Conservation (phyloP, 1,140 invertebrate genomes). For the Ceratina calcarata region DNA sequence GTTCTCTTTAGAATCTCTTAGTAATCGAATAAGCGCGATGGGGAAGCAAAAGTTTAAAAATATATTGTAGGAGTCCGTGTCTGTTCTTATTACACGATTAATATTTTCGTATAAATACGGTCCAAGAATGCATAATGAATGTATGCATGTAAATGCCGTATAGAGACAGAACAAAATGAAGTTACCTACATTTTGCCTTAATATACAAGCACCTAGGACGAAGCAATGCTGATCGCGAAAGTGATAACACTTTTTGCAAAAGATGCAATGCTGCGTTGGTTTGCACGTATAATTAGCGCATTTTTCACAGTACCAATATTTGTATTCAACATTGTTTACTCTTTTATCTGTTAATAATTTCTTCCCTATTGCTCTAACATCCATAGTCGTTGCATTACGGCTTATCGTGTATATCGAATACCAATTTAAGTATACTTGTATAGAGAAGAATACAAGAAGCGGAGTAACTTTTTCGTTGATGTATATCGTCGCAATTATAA, state of each 20-base stretch:
- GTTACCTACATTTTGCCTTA: constrained; percentile 70
- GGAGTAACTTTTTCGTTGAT: constrained; percentile 64
- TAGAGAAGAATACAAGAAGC: constrained; percentile 66
- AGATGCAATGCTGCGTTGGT: constrained; percentile 65
- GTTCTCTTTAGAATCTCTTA: constrained; percentile 55
- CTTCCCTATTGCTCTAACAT: constrained; percentile 36
- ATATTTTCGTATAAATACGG: constrained; percentile 68
- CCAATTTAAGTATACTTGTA: constrained; percentile 72
- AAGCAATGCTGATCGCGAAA: constrained; percentile 71
- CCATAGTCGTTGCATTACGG: constrained; percentile 57
- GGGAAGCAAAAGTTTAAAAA: constrained; percentile 71
- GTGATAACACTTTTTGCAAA: constrained; percentile 70
- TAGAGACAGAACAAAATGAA: constrained; percentile 71
- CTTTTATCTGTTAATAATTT: constrained; percentile 1
- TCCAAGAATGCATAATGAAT: constrained; percentile 61
- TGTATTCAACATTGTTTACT: constrained; percentile 32
- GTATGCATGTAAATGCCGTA: constrained; percentile 66
- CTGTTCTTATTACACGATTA: constrained; percentile 51
- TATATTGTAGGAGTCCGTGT: constrained; percentile 59
- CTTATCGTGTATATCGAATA: constrained; percentile 67
- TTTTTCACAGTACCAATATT: constrained; percentile 71
- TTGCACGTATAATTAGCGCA: constrained; percentile 65
- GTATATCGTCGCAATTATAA: constrained; percentile 59
- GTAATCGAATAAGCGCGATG: constrained; percentile 60
- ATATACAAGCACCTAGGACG: constrained; percentile 68